Evolutionary conservation across 2,888 invertebrate genomes (phyloP).

Genomic region (Oligia fasciuncula): DNA sequence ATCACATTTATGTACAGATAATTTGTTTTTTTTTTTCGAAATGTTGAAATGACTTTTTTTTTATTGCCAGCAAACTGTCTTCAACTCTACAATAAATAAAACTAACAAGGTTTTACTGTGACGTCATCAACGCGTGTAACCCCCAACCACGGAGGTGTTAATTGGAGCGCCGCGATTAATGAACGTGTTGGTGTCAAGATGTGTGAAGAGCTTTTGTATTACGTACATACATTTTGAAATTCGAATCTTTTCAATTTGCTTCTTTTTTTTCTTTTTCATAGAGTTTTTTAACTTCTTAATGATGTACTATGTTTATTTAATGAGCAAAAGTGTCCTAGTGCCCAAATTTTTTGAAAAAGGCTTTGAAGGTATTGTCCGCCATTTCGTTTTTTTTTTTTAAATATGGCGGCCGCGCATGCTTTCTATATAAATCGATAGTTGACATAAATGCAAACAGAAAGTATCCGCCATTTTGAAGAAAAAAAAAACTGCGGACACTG

Average conservation of each 20-base stretch:
- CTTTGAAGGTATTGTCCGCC: neutral
- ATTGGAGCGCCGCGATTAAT: slow-evolving; percentile 85
- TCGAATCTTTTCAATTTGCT: slow-evolving; percentile 55
- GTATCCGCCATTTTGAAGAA: neutral
- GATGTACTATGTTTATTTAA: neutral
- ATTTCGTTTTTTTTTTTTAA: neutral
- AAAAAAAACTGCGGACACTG: neutral
- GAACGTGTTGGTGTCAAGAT: slow-evolving; percentile 80
- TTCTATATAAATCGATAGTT: too few species aligned
- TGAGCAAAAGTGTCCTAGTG: neutral
- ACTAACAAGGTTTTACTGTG: slow-evolving; percentile 50
- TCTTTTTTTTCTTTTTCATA: slow-evolving; percentile 5
- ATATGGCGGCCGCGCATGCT: neutral
- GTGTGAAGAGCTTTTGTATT: slow-evolving; percentile 77
- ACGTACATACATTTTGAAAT: slow-evolving; percentile 58
- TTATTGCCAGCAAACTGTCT: neutral
- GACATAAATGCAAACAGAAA: neutral
- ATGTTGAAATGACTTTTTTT: neutral
- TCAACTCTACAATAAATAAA: neutral
- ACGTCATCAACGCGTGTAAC: slow-evolving; percentile 58
- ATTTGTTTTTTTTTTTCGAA: neutral
- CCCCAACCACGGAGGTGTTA: slow-evolving; percentile 72
- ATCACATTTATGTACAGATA: too few species aligned
- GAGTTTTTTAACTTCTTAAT: neutral
- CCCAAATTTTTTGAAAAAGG: neutral